Evolutionary conservation across 2,888 invertebrate species (phyloP).

Genomic region (Phyllotreta striolata): DNA sequence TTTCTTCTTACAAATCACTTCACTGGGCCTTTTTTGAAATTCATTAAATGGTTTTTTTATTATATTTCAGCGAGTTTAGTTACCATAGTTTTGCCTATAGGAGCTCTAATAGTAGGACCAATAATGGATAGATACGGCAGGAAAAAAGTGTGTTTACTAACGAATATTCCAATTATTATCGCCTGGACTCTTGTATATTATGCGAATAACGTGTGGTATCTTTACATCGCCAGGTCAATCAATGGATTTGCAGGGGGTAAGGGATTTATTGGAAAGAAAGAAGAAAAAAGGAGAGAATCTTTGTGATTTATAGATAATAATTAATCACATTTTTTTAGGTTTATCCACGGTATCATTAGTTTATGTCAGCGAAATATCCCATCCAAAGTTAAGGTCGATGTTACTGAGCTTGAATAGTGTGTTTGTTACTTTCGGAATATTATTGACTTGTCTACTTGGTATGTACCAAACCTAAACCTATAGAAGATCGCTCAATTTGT

Average conservation of each 20-base stretch:
- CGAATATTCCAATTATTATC: slow-evolving; percentile 62
- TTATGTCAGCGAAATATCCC: slow-evolving; percentile 68
- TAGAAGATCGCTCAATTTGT: neutral
- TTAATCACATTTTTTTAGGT: no score
- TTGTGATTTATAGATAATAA: no score
- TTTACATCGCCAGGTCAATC: slow-evolving; percentile 64
- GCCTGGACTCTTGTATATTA: slow-evolving; percentile 63
- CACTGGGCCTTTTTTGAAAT: neutral
- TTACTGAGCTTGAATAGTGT: slow-evolving; percentile 67
- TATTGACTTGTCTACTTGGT: slow-evolving; percentile 64
- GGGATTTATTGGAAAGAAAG: no score
- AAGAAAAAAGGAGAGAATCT: no score
- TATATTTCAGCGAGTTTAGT: slow-evolving; percentile 65
- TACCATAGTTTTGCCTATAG: slow-evolving; percentile 65
- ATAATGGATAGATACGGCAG: slow-evolving; percentile 67
- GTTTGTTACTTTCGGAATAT: slow-evolving; percentile 67
- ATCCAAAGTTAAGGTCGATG: slow-evolving; percentile 65
- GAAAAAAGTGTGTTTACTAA: slow-evolving; percentile 60
- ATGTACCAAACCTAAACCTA: slow-evolving; percentile 30
- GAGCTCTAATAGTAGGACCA: slow-evolving; percentile 64
- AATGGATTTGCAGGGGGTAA: slow-evolving; percentile 65
- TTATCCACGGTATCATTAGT: slow-evolving; percentile 65
- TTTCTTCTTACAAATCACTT: slow-evolving; percentile 6
- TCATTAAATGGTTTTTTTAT: neutral
- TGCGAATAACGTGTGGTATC: slow-evolving; percentile 59